These are phyloP conservation scores for Dasyurus viverrinus DNA, from an alignment of 2,113 vertebrate species.

Conservation along the genomic window DNA sequence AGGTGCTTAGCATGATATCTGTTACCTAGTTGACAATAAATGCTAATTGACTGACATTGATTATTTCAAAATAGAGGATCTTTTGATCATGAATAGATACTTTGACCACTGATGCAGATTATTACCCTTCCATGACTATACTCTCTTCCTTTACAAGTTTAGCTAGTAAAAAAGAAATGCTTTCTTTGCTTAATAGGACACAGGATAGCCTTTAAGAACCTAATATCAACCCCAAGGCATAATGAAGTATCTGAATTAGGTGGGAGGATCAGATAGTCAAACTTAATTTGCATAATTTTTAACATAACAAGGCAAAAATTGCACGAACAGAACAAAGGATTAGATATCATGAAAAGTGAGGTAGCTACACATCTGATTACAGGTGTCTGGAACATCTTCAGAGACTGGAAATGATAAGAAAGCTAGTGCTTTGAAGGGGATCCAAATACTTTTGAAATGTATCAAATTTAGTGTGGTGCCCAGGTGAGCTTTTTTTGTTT, in stretches of 20 bases:
- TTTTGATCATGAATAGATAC: not conserved
- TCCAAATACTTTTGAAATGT: not conserved
- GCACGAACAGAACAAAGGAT: not conserved
- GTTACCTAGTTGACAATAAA: not conserved
- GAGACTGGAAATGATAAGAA: slow-evolving; percentile 12
- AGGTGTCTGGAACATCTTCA: slow-evolving; percentile 54
- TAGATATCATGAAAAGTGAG: not conserved
- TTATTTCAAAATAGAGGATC: not conserved
- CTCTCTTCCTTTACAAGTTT: not conserved
- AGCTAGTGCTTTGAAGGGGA: slow-evolving; percentile 48
- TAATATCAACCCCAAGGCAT: not conserved
- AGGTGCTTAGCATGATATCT: not conserved
- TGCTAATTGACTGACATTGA: not conserved
- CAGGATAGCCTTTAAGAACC: not conserved
- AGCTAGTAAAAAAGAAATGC: not conserved
- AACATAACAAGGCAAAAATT: not conserved
- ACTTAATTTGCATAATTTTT: not conserved
- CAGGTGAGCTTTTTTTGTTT: not conserved
- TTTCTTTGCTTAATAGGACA: not conserved
- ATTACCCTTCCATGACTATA: not conserved
- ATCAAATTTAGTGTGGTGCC: not conserved
- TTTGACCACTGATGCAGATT: not conserved
- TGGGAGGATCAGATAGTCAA: not conserved
- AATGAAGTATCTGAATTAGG: not conserved
- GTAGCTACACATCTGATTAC: slow-evolving; percentile 22